A percentile compares a stretch with the other conserved stretches of the same genome.
These are phyloP conservation scores for Varecia variegata DNA, from an alignment of 2,797 vertebrate genomes.

Conservation along the genomic window DNA sequence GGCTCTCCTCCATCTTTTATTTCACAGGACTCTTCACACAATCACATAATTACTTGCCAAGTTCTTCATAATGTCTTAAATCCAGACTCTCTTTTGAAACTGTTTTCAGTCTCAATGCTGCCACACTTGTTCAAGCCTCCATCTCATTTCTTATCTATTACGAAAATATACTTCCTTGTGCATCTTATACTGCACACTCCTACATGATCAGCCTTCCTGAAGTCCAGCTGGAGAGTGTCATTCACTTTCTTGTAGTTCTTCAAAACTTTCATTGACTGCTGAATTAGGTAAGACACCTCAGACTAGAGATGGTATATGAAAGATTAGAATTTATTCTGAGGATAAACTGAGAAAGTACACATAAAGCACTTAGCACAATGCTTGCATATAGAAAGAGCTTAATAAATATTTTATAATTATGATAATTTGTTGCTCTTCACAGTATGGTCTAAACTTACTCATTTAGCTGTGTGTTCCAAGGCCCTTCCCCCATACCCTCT, in stretches of 20 bases:
- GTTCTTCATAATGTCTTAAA: background rate
- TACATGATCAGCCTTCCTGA: accelerated
- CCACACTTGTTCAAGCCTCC: background rate
- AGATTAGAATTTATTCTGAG: slow-evolving; percentile 1
- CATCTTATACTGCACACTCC: background rate
- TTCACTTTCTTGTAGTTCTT: background rate
- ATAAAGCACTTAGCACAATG: background rate
- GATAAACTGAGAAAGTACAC: background rate
- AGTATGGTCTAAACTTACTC: background rate
- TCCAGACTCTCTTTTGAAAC: background rate
- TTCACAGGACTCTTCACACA: background rate
- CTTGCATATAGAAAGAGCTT: background rate
- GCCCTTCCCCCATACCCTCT: background rate
- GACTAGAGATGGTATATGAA: background rate
- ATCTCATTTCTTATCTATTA: background rate
- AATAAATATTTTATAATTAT: slow-evolving; percentile 33
- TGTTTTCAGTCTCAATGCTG: background rate
- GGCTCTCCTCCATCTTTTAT: background rate
- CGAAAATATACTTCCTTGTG: background rate
- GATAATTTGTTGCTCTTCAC: background rate
- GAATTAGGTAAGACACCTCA: background rate
- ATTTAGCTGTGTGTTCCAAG: background rate
- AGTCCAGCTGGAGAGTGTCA: background rate
- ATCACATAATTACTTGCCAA: background rate
- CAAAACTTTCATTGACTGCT: background rate